Base-by-base conservation (phyloP, 1,140 invertebrate genomes). In the Ips typographus region DNA sequence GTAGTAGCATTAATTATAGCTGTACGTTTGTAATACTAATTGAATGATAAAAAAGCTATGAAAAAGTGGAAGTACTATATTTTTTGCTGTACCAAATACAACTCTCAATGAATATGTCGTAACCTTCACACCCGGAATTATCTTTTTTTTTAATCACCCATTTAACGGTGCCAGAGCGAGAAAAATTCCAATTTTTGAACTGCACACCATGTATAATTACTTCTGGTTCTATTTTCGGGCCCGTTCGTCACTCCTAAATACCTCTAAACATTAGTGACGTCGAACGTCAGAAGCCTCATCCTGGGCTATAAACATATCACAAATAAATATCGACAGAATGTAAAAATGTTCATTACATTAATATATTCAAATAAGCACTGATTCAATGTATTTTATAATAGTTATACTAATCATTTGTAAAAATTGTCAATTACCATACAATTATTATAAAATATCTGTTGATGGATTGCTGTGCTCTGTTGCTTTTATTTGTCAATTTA, bases 151-250 rank as follows among this genome's bases (percentile, higher is more conserved):
- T 57, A 57, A 66, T 57, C 58, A 43, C 42, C 49, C 22, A 38
- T 66, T 66, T 8, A 22, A 22, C 22, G 22, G 22, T 22, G 22
- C 22, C 22, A 22, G 22, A 22, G 22, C 38, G 42, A 66, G 58
- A 68, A 68, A 68, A 68, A 61, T 68, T 41, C 47, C 36, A 58
- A 47, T 39, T 61, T 57, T 52, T 58, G 61, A 62, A 68, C 59
- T 70, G 62, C 44, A 70, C 61, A 52, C 49, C 68, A 52, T 70
- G 51, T 70, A 22, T 22, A 65, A 70, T 70, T 70, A 70, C 68
- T 70, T 70, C 68, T 70, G 68, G 68, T 70, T 70, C 68, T 70
- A 70, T 70, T 70, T 70, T 65, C 38, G 43, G 55, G n/a, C 36
- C 59, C 22, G 61, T 65, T 70, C 68, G 68, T 65, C 68, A 65